Evolutionary conservation across 1,140 invertebrate genomes (phyloP).

Genomic region (Telenomus remus): DNA sequence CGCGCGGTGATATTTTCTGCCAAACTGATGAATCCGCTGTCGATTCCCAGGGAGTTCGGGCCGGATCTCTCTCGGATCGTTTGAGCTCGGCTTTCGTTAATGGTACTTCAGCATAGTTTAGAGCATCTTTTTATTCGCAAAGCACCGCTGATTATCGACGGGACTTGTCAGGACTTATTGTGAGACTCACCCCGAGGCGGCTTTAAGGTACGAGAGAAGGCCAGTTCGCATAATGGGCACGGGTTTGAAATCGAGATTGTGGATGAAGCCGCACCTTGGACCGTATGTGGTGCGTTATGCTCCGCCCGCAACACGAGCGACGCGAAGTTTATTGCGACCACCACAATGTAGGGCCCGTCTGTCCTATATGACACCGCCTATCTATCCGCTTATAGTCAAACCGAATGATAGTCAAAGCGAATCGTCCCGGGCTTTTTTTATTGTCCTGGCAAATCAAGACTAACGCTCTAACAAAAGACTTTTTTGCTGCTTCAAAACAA

Average conservation of each 20-base stretch:
- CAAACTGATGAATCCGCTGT: slow-evolving; percentile 25
- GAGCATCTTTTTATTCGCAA: slow-evolving; percentile 48
- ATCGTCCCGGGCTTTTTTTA: slow-evolving; percentile 10
- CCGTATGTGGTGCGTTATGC: slow-evolving; percentile 61
- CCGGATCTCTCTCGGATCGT: slow-evolving; percentile 3
- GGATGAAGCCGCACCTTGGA: slow-evolving; percentile 71
- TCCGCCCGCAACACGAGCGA: slow-evolving; percentile 68
- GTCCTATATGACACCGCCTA: slow-evolving; percentile 55
- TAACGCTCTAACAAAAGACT: slow-evolving; percentile 22
- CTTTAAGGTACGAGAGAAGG: slow-evolving; percentile 55
- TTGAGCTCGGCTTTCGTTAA: slow-evolving; percentile 30
- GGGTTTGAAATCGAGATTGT: slow-evolving; percentile 68
- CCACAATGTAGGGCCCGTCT: slow-evolving; percentile 60
- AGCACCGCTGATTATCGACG: slow-evolving; percentile 58
- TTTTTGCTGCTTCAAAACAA: neutral
- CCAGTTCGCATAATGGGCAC: slow-evolving; percentile 65
- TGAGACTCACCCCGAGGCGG: slow-evolving; percentile 63
- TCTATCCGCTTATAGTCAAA: slow-evolving; percentile 47
- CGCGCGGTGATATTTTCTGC: slow-evolving; percentile 16
- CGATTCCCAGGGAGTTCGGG: slow-evolving; percentile 25
- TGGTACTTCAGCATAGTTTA: slow-evolving; percentile 31
- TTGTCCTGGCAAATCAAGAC: slow-evolving; percentile 10
- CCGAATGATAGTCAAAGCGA: slow-evolving; percentile 41
- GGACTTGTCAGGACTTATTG: slow-evolving; percentile 58
- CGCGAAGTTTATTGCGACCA: slow-evolving; percentile 69